phyloP scores from a whole-genome alignment of 2,797 vertebrate genomes.

The Sebastes elongatus region DNA sequence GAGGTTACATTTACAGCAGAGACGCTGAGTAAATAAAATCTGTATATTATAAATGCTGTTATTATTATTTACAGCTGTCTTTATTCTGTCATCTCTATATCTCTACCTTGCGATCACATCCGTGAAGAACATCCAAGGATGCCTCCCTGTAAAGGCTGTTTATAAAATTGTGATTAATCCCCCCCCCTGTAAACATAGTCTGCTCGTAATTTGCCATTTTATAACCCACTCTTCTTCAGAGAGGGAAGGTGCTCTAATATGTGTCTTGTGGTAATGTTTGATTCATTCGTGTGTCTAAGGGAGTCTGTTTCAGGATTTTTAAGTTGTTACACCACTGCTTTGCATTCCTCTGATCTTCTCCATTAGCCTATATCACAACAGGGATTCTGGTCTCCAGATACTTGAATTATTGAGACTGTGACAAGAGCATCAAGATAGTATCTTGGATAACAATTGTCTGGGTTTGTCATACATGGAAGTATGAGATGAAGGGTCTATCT shows the following conservation, averaged over 20 bases:
- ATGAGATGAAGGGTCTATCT: background rate
- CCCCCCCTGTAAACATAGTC: background rate
- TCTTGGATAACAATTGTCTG: background rate
- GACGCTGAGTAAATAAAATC: background rate
- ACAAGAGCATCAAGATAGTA: background rate
- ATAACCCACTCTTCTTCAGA: background rate
- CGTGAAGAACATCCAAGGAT: background rate
- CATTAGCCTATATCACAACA: slow-evolving; percentile 7
- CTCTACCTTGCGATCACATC: background rate
- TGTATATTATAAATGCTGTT: background rate
- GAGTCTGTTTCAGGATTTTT: slow-evolving; percentile 27
- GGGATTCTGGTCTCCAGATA: background rate
- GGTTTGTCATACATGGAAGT: background rate
- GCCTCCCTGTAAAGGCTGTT: background rate
- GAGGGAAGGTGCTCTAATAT: background rate
- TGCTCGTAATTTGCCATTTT: background rate
- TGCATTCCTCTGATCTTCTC: slow-evolving; percentile 35
- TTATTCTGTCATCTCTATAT: background rate
- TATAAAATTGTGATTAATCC: background rate
- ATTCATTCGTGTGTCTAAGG: slow-evolving; percentile 13
- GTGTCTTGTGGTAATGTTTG: background rate
- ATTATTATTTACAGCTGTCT: background rate
- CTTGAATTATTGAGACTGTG: slow-evolving; percentile 32
- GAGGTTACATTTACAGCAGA: background rate
- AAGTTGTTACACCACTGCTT: slow-evolving; percentile 17